Evolutionary conservation across 2,888 invertebrate genomes (phyloP).

Genomic region (Eumerus sabulonum): DNA sequence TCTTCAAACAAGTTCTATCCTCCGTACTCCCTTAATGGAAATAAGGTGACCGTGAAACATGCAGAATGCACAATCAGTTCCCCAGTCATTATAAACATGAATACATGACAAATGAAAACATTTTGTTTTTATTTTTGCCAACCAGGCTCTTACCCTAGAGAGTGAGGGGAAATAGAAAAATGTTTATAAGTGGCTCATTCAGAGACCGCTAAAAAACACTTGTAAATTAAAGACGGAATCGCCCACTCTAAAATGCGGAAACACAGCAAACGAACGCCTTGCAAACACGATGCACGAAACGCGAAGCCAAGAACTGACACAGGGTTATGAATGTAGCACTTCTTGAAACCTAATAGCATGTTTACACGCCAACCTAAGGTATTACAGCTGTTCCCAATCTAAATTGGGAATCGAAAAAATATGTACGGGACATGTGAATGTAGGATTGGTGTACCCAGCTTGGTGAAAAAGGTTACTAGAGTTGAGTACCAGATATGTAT

Average conservation of each 20-base stretch:
- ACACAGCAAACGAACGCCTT: not conserved
- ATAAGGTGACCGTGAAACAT: constrained; percentile 49
- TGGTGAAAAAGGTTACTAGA: too few relatives aligned
- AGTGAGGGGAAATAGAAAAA: too few relatives aligned
- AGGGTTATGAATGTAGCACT: constrained; percentile 64
- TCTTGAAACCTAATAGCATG: constrained; percentile 47
- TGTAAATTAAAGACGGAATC: too few relatives aligned
- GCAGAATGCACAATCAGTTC: constrained; percentile 50
- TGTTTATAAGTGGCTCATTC: too few relatives aligned
- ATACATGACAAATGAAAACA: constrained; percentile 44
- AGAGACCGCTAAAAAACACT: too few relatives aligned
- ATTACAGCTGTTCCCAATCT: constrained; percentile 43
- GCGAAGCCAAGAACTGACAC: constrained; percentile 42
- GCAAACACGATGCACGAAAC: constrained; percentile 7
- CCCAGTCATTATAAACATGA: constrained; percentile 56
- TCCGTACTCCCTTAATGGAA: constrained; percentile 52
- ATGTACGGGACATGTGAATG: too few relatives aligned
- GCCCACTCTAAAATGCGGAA: too few relatives aligned
- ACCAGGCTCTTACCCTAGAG: too few relatives aligned
- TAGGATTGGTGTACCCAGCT: too few relatives aligned
- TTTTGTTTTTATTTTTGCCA: too few relatives aligned
- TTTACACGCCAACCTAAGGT: constrained; percentile 61
- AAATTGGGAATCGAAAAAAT: constrained; percentile 43
- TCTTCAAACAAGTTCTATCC: constrained; percentile 56
- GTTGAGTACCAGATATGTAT: too few relatives aligned